These are phyloP conservation scores for Semicossyphus pulcher DNA, from an alignment of 2,113 vertebrate species.

Conservation along the genomic window DNA sequence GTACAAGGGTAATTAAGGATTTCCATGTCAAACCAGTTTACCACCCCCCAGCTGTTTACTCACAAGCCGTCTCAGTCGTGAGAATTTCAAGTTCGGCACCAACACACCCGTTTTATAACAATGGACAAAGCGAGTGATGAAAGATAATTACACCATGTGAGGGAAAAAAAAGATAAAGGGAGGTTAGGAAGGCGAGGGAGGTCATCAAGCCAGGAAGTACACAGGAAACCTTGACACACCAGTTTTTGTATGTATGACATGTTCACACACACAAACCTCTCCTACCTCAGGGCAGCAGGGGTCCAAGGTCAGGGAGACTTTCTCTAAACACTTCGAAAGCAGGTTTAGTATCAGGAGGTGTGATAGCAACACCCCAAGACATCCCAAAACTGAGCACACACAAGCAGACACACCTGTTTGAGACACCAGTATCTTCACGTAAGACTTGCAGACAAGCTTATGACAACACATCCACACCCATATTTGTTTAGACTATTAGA, in stretches of 20 bases:
- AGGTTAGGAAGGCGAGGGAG: background rate
- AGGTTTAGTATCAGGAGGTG: background rate
- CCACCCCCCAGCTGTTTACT: background rate
- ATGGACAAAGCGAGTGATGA: constrained; percentile 2
- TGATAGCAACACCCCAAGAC: background rate
- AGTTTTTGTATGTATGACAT: background rate
- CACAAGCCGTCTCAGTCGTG: background rate
- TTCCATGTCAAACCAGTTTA: constrained; percentile 46
- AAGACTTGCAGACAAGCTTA: background rate
- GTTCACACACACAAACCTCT: background rate
- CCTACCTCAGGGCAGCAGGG: background rate
- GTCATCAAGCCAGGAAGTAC: constrained; percentile 7
- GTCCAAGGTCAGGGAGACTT: background rate
- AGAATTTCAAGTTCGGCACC: constrained; percentile 23
- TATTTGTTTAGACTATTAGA: background rate
- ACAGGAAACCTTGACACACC: background rate
- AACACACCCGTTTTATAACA: background rate
- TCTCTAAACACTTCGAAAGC: too few species aligned
- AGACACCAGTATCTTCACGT: background rate
- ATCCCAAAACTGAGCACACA: too few species aligned
- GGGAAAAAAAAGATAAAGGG: too few species aligned
- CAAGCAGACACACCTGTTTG: background rate
- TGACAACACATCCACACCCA: background rate
- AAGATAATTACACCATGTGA: background rate
- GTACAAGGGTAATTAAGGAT: background rate